phyloP scores from a whole-genome alignment of 2,888 invertebrate species.

The Dicroscelio sp. region DNA sequence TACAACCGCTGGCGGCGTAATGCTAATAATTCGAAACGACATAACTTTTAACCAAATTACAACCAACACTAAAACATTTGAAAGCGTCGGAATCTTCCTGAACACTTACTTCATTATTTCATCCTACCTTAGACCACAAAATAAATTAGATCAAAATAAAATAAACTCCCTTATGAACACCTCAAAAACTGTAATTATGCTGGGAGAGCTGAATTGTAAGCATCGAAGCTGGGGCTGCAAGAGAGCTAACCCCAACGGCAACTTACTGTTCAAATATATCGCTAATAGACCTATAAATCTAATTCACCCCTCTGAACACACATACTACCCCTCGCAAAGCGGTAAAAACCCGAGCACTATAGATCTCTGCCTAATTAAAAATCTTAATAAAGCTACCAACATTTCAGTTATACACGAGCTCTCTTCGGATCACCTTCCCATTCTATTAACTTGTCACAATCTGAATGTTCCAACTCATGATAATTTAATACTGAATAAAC shows the following conservation, averaged over 20 bases:
- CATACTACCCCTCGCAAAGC: neutral
- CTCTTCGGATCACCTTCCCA: neutral
- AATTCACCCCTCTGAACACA: neutral
- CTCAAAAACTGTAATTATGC: neutral
- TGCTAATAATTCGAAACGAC: no score
- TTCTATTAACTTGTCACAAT: no score
- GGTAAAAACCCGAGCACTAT: neutral
- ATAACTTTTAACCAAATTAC: no score
- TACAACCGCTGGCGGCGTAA: no score
- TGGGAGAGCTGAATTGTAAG: neutral
- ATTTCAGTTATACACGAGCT: neutral
- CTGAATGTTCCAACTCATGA: no score
- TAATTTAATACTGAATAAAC: no score
- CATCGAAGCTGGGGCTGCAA: neutral
- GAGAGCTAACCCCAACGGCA: neutral
- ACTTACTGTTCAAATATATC: neutral
- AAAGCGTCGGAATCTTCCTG: neutral
- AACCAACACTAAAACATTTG: no score
- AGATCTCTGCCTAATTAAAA: neutral
- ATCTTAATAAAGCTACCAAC: no score
- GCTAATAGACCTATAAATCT: neutral
- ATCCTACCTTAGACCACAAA: constrained; percentile 4
- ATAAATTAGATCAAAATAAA: neutral
- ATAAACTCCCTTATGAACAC: neutral
- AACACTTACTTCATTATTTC: neutral